Evolutionary conservation across 2,113 vertebrate species (phyloP).

Genomic region (Spilogale gracilis): DNA sequence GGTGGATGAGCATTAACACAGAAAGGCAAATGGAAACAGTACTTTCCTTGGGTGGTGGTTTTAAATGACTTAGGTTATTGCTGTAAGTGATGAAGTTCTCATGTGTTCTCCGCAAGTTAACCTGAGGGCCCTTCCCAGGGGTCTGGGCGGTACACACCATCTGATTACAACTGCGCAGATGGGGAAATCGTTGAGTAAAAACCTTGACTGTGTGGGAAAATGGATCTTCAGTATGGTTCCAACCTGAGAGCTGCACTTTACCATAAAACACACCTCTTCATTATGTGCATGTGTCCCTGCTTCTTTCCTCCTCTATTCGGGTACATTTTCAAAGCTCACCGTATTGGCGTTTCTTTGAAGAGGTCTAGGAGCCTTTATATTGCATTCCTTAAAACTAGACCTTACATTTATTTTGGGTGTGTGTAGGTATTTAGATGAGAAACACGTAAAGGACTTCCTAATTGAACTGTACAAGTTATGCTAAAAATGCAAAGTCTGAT

Average conservation of each 20-base stretch:
- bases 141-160: background rate
- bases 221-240: background rate
- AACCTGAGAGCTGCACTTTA: background rate
- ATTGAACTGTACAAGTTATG: background rate
- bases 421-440: background rate
- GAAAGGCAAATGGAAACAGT: background rate
- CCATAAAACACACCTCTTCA: fast-evolving
- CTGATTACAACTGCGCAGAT: background rate
- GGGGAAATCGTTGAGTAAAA: background rate
- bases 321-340: background rate
- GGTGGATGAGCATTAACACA: background rate
- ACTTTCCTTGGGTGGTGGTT: background rate
- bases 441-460: background rate
- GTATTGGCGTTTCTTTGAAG: background rate
- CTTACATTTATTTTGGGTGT: background rate
- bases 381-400: background rate
- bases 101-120: background rate
- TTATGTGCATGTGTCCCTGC: fast-evolving
- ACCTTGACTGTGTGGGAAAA: background rate
- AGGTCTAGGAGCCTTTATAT: background rate
- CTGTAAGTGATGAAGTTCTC: background rate
- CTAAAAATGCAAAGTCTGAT: background rate
- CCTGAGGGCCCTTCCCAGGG: background rate
- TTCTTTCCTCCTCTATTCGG: background rate
- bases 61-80: background rate